Conservation (phyloP, 2,797 vertebrate species). For the Numenius phaeopus region DNA sequence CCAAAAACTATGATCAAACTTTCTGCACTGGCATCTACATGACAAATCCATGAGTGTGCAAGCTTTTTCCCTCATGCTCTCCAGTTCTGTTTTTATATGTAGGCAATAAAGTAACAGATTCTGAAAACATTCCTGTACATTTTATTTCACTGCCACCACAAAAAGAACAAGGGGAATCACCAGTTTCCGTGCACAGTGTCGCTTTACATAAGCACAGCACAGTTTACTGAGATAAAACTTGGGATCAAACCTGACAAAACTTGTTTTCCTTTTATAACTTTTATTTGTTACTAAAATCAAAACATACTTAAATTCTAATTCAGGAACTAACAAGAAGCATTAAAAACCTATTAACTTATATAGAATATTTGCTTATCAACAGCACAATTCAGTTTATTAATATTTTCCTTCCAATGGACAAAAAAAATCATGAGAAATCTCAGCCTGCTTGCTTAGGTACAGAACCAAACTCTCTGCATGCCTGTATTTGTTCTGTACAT, state of each 20-base stretch:
- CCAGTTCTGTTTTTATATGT: neutral
- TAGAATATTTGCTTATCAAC: neutral
- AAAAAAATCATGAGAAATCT: neutral
- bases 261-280: neutral
- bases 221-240: neutral
- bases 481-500: neutral
- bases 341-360: neutral
- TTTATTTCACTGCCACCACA: neutral
- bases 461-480: neutral
- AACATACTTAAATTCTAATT: neutral
- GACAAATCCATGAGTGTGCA: neutral
- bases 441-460: neutral
- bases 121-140: neutral
- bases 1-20: neutral
- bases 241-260: neutral
- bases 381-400: neutral
- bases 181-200: neutral
- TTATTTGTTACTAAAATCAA: neutral
- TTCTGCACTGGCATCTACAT: neutral
- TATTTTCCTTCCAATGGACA: neutral
- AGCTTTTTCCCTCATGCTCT: neutral
- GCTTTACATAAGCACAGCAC: accelerated
- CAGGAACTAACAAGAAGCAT: neutral
- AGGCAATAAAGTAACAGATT: neutral
- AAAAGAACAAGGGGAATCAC: neutral